Conservation (phyloP, 2,797 vertebrate species). For the Enteromius anoplus region DNA sequence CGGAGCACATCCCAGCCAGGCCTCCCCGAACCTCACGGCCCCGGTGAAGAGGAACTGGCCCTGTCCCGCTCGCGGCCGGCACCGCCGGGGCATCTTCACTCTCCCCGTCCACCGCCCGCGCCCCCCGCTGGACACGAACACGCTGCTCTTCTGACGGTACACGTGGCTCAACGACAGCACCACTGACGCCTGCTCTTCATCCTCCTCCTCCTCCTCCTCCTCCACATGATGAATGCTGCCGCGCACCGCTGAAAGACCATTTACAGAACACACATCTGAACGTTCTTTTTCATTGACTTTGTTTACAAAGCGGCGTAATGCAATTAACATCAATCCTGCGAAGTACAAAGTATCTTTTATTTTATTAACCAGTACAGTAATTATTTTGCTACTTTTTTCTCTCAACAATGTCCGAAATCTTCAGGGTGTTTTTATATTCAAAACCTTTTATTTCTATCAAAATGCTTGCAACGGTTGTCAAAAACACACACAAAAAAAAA, state of each 20-base stretch:
- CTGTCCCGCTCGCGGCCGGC: slow-evolving; percentile 69
- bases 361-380: neutral
- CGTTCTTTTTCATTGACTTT: neutral
- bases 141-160: slow-evolving; percentile 86
- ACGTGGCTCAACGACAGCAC: slow-evolving; percentile 80
- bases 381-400: too few species aligned
- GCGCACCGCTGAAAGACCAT: slow-evolving; percentile 76
- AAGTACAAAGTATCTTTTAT: neutral
- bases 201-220: slow-evolving; percentile 46
- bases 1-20: slow-evolving; percentile 89
- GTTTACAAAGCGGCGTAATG: neutral
- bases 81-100: slow-evolving; percentile 78
- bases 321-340: neutral
- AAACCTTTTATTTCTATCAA: too few species aligned
- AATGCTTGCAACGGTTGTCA: too few species aligned
- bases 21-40: slow-evolving; percentile 89
- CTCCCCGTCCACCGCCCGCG: slow-evolving; percentile 74
- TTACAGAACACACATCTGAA: neutral
- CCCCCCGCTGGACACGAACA: slow-evolving; percentile 74
- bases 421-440: too few species aligned
- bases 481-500: too few species aligned
- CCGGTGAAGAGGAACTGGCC: slow-evolving; percentile 88
- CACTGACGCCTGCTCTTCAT: slow-evolving; percentile 70
- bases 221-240: slow-evolving; percentile 79
- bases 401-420: too few species aligned